Base-by-base conservation (phyloP, 2,113 vertebrate genomes). In the Chloroceryle aenea region DNA sequence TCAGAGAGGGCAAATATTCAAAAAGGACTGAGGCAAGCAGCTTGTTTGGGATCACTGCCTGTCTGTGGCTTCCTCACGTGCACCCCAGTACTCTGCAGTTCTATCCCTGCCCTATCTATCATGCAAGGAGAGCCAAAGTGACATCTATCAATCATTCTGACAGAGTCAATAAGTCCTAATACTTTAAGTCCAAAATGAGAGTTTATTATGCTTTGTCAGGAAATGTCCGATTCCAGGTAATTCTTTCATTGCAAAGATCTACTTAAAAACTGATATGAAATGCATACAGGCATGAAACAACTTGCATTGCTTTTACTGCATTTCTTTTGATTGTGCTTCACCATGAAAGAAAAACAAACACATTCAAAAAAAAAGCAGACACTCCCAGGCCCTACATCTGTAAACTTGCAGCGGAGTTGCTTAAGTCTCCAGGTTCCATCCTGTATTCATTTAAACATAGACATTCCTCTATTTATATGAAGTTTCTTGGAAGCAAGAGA, bases 341-440 rank as follows among this genome's bases (percentile, higher is more conserved):
- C 23, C 25, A 56, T 27, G 42, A 53, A 95, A 94, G 76, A 93
- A 92, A 95, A 96, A 90, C 78, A 96, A 96, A 96, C 72, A 74
- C 20, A 52, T 42, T 52, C 14, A 59, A 78, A 96, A 90, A 96
- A 90, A 78, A 86, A 78, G 43, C 85, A 84, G 95, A 92, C 67
- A 58, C 88, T 94, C 93, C 76, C 83, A 92, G 69, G 56, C 69
- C 53, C n/a, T 30, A 85, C 73, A 89, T 89, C 83, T 90, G 69
- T 59, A 89, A 96, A 95, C 62, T 10, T 64, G 40, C 56, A 81
- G 56, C 68, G 64, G 21, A 87, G 32, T 81, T 82, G 62, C 80
- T 89, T 69, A 56, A 76, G 56, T 92, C 61, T 96, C 62, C 74
- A 85, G 76, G 64, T 64, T 86, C 76, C 93, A 93, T 90, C 93